Evolutionary conservation across 2,888 invertebrate species (phyloP), one percentile per base, ranked within the genome.

Genomic region (Epiblema foenella): DNA sequence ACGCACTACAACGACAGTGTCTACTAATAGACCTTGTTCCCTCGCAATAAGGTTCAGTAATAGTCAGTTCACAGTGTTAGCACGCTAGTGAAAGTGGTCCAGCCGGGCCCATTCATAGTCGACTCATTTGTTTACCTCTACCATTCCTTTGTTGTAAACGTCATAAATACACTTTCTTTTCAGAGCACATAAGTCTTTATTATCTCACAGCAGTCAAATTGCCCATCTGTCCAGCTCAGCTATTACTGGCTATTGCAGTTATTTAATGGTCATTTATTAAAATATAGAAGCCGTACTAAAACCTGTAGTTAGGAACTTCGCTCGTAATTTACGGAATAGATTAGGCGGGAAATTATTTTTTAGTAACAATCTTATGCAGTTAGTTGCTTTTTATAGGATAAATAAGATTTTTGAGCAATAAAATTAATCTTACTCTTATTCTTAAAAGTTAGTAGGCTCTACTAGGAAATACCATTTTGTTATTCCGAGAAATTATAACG

Each of bases 211-310:
- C 12, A 57, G 74, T 75, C 71, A 78, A 70, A 73, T 75, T 65
- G 74, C 75, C 77, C 78, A 79, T 80, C 79, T 81, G 81, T 69
- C 69, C 68, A 54, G 66, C 66, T 69, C 68, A 54, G 66, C 66
- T 56, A 52, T 63, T 72, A 72, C 56, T 20, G 11, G 20, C 66
- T 67, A 62, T 67, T 62, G 67, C 54, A 37, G 62, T 62, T 60
- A 54, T 60, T 70, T 70, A 62, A 71, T 67, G 67, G 62, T n/a
- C 56, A 57, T 62, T 71, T 62, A 66, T 39, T 33, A 52, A 57
- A 67, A 39, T 56, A 62, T 46, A 68, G 37, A 51, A 68, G 58
- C 39, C 18, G 39, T 57, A 66, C 8, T 68, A 17, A 52, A 56
- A 65, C 18, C 33, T 52, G 42, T 62, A 33, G 33, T 68, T 68